Evolutionary conservation across 2,888 invertebrate genomes (phyloP).

Genomic region (Ametastegia equiseti): DNA sequence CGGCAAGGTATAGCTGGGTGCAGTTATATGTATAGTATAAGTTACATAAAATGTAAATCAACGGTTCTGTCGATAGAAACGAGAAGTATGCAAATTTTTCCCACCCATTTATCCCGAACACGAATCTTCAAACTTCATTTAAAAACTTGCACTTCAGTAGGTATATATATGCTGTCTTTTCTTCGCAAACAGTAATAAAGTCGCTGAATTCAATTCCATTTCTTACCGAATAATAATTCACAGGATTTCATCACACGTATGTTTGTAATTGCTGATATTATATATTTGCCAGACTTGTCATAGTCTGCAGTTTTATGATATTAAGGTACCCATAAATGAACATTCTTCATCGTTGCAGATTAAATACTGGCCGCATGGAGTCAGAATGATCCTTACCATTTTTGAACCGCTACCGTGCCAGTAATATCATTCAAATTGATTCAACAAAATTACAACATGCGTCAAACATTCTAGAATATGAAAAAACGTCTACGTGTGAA

Average conservation of each 20-base stretch:
- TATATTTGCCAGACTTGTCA: background rate
- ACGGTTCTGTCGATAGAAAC: background rate
- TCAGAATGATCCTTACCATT: too few relatives aligned
- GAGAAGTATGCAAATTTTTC: constrained; percentile 15
- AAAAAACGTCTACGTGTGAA: too few relatives aligned
- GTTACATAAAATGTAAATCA: constrained; percentile 18
- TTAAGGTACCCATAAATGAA: background rate
- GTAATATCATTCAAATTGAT: too few relatives aligned
- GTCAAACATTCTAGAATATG: too few relatives aligned
- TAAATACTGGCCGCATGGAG: too few relatives aligned
- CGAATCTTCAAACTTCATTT: constrained; percentile 22
- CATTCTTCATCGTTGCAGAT: background rate
- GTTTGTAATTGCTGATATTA: background rate
- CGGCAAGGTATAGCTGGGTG: background rate
- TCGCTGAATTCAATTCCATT: background rate
- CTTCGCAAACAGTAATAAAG: background rate
- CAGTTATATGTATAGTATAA: background rate
- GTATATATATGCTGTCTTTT: background rate
- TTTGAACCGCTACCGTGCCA: too few relatives aligned
- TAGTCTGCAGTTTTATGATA: background rate
- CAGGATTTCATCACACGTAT: background rate
- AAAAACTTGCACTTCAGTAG: too few relatives aligned
- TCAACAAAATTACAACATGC: too few relatives aligned
- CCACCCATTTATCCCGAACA: constrained; percentile 11
- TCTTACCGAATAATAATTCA: background rate